Evolutionary conservation across 2,797 vertebrate genomes (phyloP).

Genomic region (Danio choprae): DNA sequence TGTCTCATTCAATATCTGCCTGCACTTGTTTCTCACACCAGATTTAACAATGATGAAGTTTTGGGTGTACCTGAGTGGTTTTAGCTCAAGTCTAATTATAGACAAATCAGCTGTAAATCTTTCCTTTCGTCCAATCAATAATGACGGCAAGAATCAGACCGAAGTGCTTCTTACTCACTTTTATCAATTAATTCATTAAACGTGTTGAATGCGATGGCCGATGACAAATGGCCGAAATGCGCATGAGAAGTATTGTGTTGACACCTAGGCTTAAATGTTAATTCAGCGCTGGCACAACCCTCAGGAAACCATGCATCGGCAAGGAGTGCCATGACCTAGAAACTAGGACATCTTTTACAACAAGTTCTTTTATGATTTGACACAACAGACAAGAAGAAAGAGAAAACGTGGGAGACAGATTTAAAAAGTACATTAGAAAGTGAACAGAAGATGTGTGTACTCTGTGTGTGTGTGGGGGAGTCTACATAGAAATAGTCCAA

Average conservation of each 20-base stretch:
- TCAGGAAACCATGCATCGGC: conserved; percentile 20
- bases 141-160: background rate
- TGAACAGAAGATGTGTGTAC: background rate
- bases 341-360: conserved; percentile 62
- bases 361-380: conserved; percentile 69
- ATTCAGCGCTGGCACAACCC: conserved; percentile 32
- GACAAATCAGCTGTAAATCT: background rate
- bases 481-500: no score
- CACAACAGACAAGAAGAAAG: conserved; percentile 56
- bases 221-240: conserved; percentile 12
- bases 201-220: background rate
- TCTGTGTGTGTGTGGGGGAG: no score
- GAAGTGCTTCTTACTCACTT: background rate
- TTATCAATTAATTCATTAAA: conserved; percentile 7
- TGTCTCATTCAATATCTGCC: background rate
- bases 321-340: conserved; percentile 73
- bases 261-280: conserved; percentile 29
- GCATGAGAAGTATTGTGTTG: background rate
- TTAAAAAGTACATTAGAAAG: background rate
- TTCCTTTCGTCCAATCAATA: background rate
- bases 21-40: background rate
- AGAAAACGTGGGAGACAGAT: background rate
- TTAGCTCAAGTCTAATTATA: conserved; percentile 22
- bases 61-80: conserved; percentile 27
- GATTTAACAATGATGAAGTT: background rate